Evolutionary conservation across 2,113 vertebrate genomes (phyloP), one percentile per base, ranked within the genome.

Genomic region (human (Homo sapiens)): DNA sequence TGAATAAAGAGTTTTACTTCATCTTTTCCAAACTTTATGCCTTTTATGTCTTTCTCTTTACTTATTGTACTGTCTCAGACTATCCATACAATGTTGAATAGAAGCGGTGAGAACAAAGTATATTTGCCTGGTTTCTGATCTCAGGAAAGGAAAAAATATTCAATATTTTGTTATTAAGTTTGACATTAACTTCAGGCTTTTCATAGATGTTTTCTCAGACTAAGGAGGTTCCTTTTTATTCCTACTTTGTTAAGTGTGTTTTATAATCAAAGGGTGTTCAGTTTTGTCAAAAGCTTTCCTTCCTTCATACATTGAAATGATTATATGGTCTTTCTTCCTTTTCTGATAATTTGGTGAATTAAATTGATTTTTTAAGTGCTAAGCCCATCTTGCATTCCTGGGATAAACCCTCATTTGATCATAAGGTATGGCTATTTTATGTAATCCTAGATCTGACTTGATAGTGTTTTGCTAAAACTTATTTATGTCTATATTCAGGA

Each of bases 241-340:
- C 22, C 64, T 64, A 12, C 10, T 91, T 86, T 82, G 30, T 55
- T 87, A 93, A 90, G 55, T 57, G 48, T 45, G 83, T n/a, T 73
- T 55, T 66, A 48, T 50, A 76, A 81, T 78, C 9, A 85, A 59
- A 35, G 23, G 17, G 4, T 64, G 35, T 35, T 96, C 22, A 81
- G 91, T 85, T 88, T 94, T 94, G 38, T 45, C 61, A 87, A 75
- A 96, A 82, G 45, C 20, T 78, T 61, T 96, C 75, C 35, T 88
- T 85, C 22, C 20, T 93, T 38, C 12, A 59, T 16, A 16, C 82
- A 45, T n/a, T 89, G 30, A 95, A 95, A 79, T 83, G 25, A 75
- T 79, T 38, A 89, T 70, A 75, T 48, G 5, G 10, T 48, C 16
- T 23, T 76, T 68, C 55, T 82, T 92, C 25, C 17, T 92, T 89